phyloP scores from a whole-genome alignment of 2,888 invertebrate species.

The Acanthosepion pharaonis region DNA sequence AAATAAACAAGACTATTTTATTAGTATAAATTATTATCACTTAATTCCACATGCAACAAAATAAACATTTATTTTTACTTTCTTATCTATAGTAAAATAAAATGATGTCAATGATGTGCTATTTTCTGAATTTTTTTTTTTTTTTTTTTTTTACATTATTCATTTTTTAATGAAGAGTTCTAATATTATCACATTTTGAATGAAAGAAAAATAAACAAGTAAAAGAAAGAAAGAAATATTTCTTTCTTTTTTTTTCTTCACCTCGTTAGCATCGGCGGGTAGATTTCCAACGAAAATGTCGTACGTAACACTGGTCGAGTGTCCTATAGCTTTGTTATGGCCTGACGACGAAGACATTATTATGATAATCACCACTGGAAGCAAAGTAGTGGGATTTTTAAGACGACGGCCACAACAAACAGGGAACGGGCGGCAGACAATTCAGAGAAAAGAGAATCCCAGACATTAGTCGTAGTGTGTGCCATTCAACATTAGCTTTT shows the following conservation, averaged over 20 bases:
- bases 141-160: background rate
- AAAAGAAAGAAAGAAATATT: background rate
- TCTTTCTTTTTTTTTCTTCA: conserved; percentile 46
- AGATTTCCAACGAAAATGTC: conserved; percentile 64
- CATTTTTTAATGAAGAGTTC: background rate
- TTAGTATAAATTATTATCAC: background rate
- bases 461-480: background rate
- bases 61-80: background rate
- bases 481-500: background rate
- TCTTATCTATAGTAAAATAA: background rate
- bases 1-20: background rate
- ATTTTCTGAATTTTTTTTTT: background rate
- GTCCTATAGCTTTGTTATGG: conserved; percentile 25
- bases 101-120: background rate
- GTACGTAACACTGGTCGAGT: conserved; percentile 53
- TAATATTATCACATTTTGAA: background rate
- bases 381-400: background rate
- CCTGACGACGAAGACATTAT: conserved; percentile 37
- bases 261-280: conserved; percentile 59
- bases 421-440: background rate
- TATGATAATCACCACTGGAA: background rate
- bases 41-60: background rate
- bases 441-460: background rate
- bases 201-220: background rate
- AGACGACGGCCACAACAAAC: conserved; percentile 33